Percentiles rank a stretch among this genome's conserved stretches.
phyloP scores from a whole-genome alignment of 2,888 invertebrate species.

The Orthonychiurus folsomi region DNA sequence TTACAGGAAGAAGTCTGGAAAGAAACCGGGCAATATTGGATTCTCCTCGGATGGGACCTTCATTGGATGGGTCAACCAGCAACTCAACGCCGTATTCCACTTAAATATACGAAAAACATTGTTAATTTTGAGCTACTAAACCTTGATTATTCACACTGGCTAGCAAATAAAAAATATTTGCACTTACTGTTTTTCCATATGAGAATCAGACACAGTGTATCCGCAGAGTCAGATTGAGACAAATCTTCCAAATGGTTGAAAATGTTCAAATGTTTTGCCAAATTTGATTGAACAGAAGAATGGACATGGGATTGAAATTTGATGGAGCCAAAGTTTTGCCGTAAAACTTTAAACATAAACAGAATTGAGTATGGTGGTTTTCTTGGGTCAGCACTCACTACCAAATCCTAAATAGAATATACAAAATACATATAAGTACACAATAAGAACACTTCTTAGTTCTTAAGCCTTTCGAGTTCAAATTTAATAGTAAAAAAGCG shows the following conservation, averaged over 20 bases:
- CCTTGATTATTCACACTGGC: not conserved
- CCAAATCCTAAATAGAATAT: slow-evolving; percentile 22
- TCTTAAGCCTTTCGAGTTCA: no score
- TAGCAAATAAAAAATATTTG: not conserved
- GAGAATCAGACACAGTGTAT: slow-evolving; percentile 12
- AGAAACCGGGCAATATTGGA: slow-evolving; percentile 23
- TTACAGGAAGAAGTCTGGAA: slow-evolving; percentile 20
- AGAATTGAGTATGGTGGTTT: slow-evolving; percentile 25
- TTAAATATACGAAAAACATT: slow-evolving; percentile 5
- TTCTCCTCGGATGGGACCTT: slow-evolving; percentile 22
- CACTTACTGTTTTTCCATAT: slow-evolving; percentile 22
- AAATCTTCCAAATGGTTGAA: slow-evolving; percentile 11
- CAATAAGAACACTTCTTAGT: no score
- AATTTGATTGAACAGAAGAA: slow-evolving; percentile 13
- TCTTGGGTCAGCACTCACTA: slow-evolving; percentile 22
- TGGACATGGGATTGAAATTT: slow-evolving; percentile 14
- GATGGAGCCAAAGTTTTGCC: slow-evolving; percentile 16
- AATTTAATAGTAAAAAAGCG: no score
- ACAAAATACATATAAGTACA: no score
- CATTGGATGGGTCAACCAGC: slow-evolving; percentile 16
- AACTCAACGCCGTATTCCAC: slow-evolving; percentile 17
- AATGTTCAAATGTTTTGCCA: not conserved
- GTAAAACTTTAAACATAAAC: slow-evolving; percentile 19
- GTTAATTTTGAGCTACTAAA: slow-evolving; percentile 8
- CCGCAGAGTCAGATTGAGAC: not conserved